Conservation (phyloP, 1,140 invertebrate species). For the Lethrus apterus region DNA sequence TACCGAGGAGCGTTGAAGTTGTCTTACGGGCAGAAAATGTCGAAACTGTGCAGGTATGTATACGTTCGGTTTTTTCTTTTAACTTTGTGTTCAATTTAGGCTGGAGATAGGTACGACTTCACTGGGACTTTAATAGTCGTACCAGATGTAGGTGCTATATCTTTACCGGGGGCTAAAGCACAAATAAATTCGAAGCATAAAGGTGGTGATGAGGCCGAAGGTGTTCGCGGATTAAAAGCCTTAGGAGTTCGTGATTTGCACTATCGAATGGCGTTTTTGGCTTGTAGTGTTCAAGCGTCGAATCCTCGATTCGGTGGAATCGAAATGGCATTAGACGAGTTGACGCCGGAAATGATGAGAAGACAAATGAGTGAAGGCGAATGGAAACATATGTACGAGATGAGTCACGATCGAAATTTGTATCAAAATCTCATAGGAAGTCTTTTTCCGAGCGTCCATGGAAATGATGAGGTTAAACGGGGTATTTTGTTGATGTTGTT, state of each 20-base stretch:
- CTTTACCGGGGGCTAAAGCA: conserved; percentile 77
- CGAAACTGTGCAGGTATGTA: conserved; percentile 90
- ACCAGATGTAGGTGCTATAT: conserved; percentile 85
- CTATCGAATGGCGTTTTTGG: conserved; percentile 92
- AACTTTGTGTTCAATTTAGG: conserved; percentile 42
- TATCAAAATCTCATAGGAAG: conserved; percentile 88
- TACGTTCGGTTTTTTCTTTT: not conserved
- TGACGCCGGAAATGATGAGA: conserved; percentile 78
- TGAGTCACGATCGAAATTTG: conserved; percentile 90
- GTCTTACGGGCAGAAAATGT: conserved; percentile 95
- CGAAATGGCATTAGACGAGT: conserved; percentile 69
- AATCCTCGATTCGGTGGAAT: conserved; percentile 77
- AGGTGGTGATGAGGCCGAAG: conserved; percentile 70
- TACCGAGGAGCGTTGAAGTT: conserved; percentile 93
- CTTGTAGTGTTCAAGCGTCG: conserved; percentile 83
- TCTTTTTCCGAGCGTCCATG: conserved; percentile 95
- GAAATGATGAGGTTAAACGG: conserved; percentile 96
- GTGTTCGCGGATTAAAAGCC: conserved; percentile 77
- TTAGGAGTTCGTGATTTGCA: conserved; percentile 93
- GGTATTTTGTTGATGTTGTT: conserved; percentile 95
- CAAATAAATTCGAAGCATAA: conserved; percentile 73
- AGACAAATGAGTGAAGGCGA: conserved; percentile 92
- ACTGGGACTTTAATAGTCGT: conserved; percentile 96
- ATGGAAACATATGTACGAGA: conserved; percentile 94
- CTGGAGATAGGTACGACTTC: conserved; percentile 86